Evolutionary conservation across 2,888 invertebrate genomes (phyloP).

Genomic region (Drosophila formosana): DNA sequence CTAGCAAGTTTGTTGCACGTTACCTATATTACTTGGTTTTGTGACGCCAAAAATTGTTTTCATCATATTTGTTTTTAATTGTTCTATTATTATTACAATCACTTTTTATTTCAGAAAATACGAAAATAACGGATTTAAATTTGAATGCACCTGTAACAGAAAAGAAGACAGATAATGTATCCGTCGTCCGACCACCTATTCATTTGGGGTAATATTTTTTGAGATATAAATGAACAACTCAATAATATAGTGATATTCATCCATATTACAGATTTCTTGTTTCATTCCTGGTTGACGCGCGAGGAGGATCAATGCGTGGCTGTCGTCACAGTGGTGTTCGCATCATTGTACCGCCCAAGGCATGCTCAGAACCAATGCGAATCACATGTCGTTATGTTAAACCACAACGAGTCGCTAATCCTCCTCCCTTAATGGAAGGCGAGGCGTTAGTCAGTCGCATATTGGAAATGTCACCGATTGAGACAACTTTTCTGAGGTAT

Average conservation of each 20-base stretch:
- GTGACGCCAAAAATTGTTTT: neutral
- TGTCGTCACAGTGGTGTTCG: slow-evolving; percentile 99
- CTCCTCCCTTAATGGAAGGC: slow-evolving; percentile 98
- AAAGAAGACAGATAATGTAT: slow-evolving; percentile 87
- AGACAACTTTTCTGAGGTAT: slow-evolving; percentile 98
- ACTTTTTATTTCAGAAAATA: slow-evolving; percentile 21
- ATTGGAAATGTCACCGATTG: slow-evolving; percentile 97
- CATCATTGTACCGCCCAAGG: slow-evolving; percentile 97
- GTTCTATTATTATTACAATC: neutral
- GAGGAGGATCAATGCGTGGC: slow-evolving; percentile 99
- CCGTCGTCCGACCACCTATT: slow-evolving; percentile 88
- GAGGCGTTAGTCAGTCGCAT: slow-evolving; percentile 98
- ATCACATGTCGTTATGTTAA: slow-evolving; percentile 97
- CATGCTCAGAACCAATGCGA: slow-evolving; percentile 97
- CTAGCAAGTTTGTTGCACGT: too few species aligned
- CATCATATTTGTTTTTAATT: neutral
- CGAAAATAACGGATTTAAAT: slow-evolving; percentile 1
- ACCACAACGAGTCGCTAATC: slow-evolving; percentile 88
- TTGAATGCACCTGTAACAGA: slow-evolving; percentile 69
- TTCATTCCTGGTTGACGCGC: slow-evolving; percentile 99
- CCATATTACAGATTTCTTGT: slow-evolving; percentile 92
- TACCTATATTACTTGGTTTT: too few species aligned
- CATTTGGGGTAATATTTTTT: slow-evolving; percentile 87
- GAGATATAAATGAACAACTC: too few species aligned
- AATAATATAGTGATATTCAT: neutral